These are phyloP conservation scores for Mystacornis crossleyi DNA, from an alignment of 2,113 vertebrate genomes.

Conservation along the genomic window DNA sequence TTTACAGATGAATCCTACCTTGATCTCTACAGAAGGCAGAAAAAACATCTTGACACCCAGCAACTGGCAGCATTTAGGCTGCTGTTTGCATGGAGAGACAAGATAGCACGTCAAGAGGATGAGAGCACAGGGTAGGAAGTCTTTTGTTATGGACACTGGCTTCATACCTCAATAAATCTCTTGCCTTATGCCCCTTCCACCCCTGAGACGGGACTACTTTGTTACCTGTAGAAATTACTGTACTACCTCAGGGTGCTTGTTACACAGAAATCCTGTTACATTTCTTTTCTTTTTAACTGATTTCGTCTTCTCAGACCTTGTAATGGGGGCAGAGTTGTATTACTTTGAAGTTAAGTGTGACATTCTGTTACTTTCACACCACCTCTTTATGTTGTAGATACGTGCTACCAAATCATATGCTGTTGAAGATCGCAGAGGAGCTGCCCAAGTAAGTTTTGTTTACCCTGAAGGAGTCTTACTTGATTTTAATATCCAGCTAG, in stretches of 20 bases:
- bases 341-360: neutral
- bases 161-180: neutral
- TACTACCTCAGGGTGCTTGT: neutral
- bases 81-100: slow-evolving; percentile 93
- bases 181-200: neutral
- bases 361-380: neutral
- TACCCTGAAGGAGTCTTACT: neutral
- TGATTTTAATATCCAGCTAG: neutral
- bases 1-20: slow-evolving; percentile 94
- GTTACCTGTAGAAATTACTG: neutral
- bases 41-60: slow-evolving; percentile 90
- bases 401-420: slow-evolving; percentile 94
- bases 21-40: slow-evolving; percentile 91
- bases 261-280: neutral
- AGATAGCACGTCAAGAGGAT: slow-evolving; percentile 88
- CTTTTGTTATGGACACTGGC: neutral
- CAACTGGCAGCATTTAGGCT: slow-evolving; percentile 91
- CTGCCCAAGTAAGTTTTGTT: slow-evolving; percentile 88
- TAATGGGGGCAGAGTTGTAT: neutral
- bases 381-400: slow-evolving; percentile 77
- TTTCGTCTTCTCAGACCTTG: neutral
- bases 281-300: neutral
- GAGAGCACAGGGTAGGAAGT: slow-evolving; percentile 91
- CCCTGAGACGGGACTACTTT: neutral
- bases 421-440: slow-evolving; percentile 91